Conservation (phyloP, 2,888 invertebrate species). For the Matsumyia berberina region DNA sequence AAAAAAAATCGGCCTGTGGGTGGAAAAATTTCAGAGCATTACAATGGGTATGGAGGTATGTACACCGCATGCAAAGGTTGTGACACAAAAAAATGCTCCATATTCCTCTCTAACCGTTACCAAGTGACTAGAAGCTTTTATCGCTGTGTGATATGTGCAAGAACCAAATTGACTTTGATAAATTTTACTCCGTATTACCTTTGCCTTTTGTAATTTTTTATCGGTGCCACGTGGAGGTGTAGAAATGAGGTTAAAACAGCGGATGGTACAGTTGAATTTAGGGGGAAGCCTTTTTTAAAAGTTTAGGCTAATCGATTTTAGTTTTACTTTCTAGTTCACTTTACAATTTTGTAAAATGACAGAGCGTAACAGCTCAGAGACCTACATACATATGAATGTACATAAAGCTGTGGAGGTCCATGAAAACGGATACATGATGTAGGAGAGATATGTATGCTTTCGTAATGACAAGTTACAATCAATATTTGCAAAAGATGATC, state of each 20-base stretch:
- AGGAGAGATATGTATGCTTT: no score
- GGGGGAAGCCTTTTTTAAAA: not conserved
- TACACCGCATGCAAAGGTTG: not conserved
- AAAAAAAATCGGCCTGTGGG: conserved; percentile 1
- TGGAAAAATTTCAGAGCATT: conserved; percentile 6
- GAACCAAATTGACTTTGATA: conserved; percentile 61
- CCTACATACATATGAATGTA: no score
- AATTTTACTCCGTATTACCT: conserved; percentile 33
- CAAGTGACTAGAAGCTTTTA: conserved; percentile 36
- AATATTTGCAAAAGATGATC: no score
- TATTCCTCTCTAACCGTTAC: conserved; percentile 18
- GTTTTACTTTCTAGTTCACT: not conserved
- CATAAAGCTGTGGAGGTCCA: no score
- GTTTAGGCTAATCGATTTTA: not conserved
- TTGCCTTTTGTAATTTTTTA: conserved; percentile 38
- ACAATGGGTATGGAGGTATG: not conserved
- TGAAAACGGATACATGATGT: no score
- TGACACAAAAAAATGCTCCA: conserved; percentile 17
- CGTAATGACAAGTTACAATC: no score
- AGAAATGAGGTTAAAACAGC: not conserved
- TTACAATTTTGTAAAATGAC: no score
- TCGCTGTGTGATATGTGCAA: conserved; percentile 31
- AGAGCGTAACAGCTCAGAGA: no score
- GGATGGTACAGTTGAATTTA: not conserved
- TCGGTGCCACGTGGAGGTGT: conserved; percentile 39